Percentiles rank a stretch among this genome's conserved stretches.
Evolutionary conservation across 2,113 vertebrate species (phyloP).

Genomic region (cat (Felis catus)): DNA sequence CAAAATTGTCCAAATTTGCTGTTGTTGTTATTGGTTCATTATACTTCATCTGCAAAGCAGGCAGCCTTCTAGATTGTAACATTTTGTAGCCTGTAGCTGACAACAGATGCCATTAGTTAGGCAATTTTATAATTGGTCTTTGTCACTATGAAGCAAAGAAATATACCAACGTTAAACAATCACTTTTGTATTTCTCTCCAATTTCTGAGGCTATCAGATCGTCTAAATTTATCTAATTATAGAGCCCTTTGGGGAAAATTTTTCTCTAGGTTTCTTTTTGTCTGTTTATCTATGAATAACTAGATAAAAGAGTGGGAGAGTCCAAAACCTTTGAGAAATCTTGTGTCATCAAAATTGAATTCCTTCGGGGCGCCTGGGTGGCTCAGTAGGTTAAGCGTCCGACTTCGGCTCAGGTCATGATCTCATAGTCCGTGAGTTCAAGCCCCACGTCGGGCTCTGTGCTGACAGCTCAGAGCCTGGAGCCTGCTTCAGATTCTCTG

Average conservation of each 20-base stretch:
- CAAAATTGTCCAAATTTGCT: neutral
- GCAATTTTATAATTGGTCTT: neutral
- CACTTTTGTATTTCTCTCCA: neutral
- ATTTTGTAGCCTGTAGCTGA: neutral
- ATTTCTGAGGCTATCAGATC: neutral
- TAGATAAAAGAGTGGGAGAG: neutral
- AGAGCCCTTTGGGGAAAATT: neutral
- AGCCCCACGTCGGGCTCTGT: too few relatives aligned
- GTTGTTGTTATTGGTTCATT: neutral
- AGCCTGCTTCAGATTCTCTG: too few relatives aligned
- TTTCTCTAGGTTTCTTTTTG: neutral
- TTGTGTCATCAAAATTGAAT: neutral
- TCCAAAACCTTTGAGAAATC: neutral
- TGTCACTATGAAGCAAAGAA: neutral
- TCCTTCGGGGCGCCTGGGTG: too few relatives aligned
- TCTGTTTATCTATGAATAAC: neutral
- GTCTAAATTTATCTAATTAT: neutral
- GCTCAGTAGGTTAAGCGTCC: too few relatives aligned
- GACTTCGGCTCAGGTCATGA: too few relatives aligned
- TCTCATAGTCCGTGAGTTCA: too few relatives aligned
- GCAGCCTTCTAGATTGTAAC: neutral
- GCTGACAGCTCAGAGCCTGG: too few relatives aligned
- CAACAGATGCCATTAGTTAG: neutral
- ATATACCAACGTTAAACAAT: too few relatives aligned
- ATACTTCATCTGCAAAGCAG: neutral